Evolutionary conservation across 2,113 vertebrate genomes (phyloP), one percentile per base, ranked within the genome.

Genomic region (Caretta caretta): DNA sequence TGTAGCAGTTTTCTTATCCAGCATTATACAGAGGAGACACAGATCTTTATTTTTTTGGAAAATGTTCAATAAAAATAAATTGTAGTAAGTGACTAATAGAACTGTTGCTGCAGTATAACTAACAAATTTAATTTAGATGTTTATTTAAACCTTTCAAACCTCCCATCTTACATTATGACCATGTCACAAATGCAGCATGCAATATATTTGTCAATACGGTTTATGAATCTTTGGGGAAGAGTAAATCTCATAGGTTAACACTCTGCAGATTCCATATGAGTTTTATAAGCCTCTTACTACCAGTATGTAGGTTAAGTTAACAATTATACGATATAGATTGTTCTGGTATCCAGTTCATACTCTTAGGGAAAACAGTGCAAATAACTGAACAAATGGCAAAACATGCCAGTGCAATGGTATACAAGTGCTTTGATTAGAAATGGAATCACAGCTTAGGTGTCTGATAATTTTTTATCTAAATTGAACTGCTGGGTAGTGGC

Each of bases 121-220:
- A 93, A 89, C 29, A 88, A 86, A 91, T 95, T 87, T 84, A 93
- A 97, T 62, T 87, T 4, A 96, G 78, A 86, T 92, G 38, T 95
- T 98, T 96, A 86, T 90, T 93, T 96, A 97, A 97, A 93, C 59
- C 57, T 96, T 97, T 91, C 59, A 90, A 95, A 72, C 31, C 92
- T 93, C 76, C 57, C 84, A 84, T 49, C 29, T 90, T 90, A 59
- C 27, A 59, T 91, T 91, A 95, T 5, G 27, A 85, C 79, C 84
- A 54, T 49, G 59, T 88, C 62, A 96, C 95, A 97, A 97, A 84
- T 59, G 38, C 10, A 57, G 57, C 79, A 49, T 92, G 69, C 14
- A 92, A 95, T 87, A 76, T 95, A 93, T 96, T 97, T 46, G 17
- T 97, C 93, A 90, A 50, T 93, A 93, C 57, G 94, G 27, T 87